Base-by-base conservation (phyloP, 2,888 invertebrate species). In the Patella caerulea region DNA sequence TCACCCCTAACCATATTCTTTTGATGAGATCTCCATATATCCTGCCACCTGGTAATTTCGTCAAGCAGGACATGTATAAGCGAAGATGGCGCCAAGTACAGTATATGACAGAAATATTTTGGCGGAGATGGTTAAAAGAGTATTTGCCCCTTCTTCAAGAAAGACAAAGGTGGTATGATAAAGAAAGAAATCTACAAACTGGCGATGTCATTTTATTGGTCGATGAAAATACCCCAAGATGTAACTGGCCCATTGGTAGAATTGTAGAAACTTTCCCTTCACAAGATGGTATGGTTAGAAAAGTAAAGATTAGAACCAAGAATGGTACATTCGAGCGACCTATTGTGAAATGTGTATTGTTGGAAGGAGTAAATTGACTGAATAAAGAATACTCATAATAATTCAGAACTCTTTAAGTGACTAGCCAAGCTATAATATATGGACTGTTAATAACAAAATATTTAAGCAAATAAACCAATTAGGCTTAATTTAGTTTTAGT, bases 1-100 rank as follows among this genome's bases (percentile, higher is more conserved):
- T 75, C 7, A 75, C 75, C 17, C 75, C 75, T n/a, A 75, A 75
- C 53, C 75, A 75, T 19, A 54, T 75, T 45, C 45, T 75, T 4
- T 69, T 75, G 52, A 55, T 75, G 24, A 52, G 54, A 17, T 71
- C 75, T 59, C 59, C 17, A 14, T 5, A n/a, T 15, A 59, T n/a
- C 17, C 19, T 59, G 19, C 59, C 59, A 5, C 15, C 59, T 14
- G 59, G 59, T 59, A 34, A 34, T 34, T 34, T 34, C 34, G 34
- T 34, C 34, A 34, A 34, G 34, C 59, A 59, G 19, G 15, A 59
- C 7, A 59, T 11, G 15, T 59, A n/a, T 15, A 59, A 15, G 19
- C 17, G 19, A 59, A 24, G 24, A 24, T 24, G 24, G 24, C 24
- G 24, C 24, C 24, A 24, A 24, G 24, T 24, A 24, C 24, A 24